Conservation (phyloP, 2,888 invertebrate species). For the Malacosoma neustria region DNA sequence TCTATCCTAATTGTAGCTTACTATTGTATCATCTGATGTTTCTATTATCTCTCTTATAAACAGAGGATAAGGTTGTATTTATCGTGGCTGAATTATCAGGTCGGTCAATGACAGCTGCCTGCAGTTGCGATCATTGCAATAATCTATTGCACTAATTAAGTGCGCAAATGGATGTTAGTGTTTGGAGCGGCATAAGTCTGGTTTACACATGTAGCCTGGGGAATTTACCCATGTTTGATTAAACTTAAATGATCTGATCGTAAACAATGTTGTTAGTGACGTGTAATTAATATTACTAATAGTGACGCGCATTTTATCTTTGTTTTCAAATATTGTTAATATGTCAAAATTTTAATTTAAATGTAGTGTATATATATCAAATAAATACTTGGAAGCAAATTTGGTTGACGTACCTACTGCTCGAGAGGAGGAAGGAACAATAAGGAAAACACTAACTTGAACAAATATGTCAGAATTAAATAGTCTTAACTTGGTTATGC, state of each 20-base stretch:
- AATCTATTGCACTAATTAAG: constrained; percentile 35
- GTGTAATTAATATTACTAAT: too few relatives aligned
- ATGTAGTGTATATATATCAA: too few relatives aligned
- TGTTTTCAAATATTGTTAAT: too few relatives aligned
- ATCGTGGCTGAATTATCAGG: constrained; percentile 18
- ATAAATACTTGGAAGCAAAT: too few relatives aligned
- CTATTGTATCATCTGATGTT: constrained; percentile 16
- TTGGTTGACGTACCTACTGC: too few relatives aligned
- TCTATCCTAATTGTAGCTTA: constrained; percentile 39
- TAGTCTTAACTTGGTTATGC: too few relatives aligned
- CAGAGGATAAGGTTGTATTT: neutral
- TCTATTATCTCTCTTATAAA: neutral
- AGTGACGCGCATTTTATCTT: too few relatives aligned
- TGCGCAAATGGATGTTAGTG: constrained; percentile 28
- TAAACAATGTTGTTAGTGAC: too few relatives aligned
- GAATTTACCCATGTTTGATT: neutral
- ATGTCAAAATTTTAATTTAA: too few relatives aligned
- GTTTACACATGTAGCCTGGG: constrained; percentile 1
- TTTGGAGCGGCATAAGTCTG: neutral
- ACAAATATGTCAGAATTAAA: too few relatives aligned
- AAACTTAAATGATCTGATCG: neutral
- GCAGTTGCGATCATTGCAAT: constrained; percentile 46
- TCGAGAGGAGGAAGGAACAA: too few relatives aligned
- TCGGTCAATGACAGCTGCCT: constrained; percentile 55
- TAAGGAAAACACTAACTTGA: too few relatives aligned